Conservation (phyloP, 2,113 vertebrate genomes). For the Aegotheles bennettii region DNA sequence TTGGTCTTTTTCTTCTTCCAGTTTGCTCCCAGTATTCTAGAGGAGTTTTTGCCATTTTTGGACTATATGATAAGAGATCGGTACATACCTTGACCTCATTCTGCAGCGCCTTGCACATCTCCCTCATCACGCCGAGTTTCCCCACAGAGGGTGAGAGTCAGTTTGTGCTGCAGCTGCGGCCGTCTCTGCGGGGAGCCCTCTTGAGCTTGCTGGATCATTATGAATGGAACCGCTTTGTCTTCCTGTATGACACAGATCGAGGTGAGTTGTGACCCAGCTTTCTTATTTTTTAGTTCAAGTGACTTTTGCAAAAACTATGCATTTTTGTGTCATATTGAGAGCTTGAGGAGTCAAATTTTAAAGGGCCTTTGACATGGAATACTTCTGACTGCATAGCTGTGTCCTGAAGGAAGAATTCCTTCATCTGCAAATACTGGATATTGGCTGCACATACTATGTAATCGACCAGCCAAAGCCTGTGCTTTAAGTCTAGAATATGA, state of each 20-base stretch:
- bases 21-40: conserved; percentile 98
- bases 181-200: conserved; percentile 90
- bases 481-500: not conserved
- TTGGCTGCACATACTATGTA: not conserved
- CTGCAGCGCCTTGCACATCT: conserved; percentile 98
- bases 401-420: not conserved
- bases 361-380: not conserved
- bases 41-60: conserved; percentile 98
- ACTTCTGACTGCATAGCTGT: not conserved
- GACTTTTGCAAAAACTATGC: not conserved
- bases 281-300: not conserved
- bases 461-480: not conserved
- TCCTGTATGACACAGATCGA: conserved; percentile 95
- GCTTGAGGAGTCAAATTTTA: not conserved
- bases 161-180: conserved; percentile 95
- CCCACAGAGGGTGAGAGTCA: conserved; percentile 94
- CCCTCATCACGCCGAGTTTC: conserved; percentile 95
- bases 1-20: conserved; percentile 56
- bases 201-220: conserved; percentile 93
- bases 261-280: conserved; percentile 71
- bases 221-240: conserved; percentile 95
- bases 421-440: not conserved
- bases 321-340: not conserved
- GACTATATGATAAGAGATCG: conserved; percentile 97
- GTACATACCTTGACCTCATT: conserved; percentile 98